Percentiles rank a stretch among this genome's conserved stretches.
Evolutionary conservation across 37 sponge, comb jelly and placozoan species (phyloP).

Genomic region (Mnemiopsis leidyi): DNA sequence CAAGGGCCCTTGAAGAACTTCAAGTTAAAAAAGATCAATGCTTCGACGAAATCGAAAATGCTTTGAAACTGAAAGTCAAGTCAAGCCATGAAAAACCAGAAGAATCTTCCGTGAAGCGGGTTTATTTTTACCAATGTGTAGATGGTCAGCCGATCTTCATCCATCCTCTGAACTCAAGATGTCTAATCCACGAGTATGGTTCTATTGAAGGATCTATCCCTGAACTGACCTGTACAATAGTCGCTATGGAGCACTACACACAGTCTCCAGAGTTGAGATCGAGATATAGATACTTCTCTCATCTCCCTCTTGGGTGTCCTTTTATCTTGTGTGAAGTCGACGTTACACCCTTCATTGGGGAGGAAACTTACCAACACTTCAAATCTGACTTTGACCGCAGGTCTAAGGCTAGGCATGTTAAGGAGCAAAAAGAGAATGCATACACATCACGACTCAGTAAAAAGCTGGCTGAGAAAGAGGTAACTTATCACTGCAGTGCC

Average conservation of each 20-base stretch:
- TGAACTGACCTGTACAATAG: conserved; percentile 72
- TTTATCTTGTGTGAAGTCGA: conserved; percentile 84
- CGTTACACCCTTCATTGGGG: conserved; percentile 67
- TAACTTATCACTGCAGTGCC: conserved; percentile 29
- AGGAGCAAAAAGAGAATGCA: conserved; percentile 46
- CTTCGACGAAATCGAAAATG: background rate
- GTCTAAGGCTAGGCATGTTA: background rate
- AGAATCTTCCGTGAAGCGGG: background rate
- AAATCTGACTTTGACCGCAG: background rate
- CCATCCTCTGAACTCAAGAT: conserved; percentile 79
- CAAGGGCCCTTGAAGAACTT: background rate
- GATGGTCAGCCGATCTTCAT: conserved; percentile 92
- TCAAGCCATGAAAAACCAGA: background rate
- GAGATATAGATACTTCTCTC: conserved; percentile 77
- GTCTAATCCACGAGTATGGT: conserved; percentile 76
- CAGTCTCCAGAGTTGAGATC: conserved; percentile 75
- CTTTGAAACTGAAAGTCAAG: background rate
- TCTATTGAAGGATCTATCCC: conserved; percentile 70
- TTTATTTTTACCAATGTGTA: conserved; percentile 70
- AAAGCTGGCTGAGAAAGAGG: conserved; percentile 63
- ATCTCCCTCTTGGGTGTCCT: conserved; percentile 83
- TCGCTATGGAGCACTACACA: conserved; percentile 77
- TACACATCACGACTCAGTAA: background rate
- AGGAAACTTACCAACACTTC: conserved; percentile 32
- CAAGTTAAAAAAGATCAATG: background rate